phyloP scores from a whole-genome alignment of 35 echinoderm and acorn worm genomes.

The Chiridota heheva region DNA sequence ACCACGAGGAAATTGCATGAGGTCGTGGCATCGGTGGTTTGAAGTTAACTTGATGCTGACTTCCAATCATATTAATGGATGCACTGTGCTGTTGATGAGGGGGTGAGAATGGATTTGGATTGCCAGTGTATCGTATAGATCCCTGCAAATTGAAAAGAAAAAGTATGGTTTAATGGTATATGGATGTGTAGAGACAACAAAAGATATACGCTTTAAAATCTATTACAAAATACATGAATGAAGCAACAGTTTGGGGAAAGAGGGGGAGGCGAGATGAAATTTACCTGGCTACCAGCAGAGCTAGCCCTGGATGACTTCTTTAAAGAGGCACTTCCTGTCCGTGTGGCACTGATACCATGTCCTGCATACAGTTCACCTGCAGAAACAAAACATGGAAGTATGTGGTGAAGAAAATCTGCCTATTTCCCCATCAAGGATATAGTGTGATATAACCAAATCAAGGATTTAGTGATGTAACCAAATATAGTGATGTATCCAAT shows the following conservation, averaged over 20 bases:
- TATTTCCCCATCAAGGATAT: not conserved
- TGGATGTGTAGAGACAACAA: too few species aligned
- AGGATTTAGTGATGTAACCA: too few species aligned
- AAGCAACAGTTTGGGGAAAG: too few species aligned
- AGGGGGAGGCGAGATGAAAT: not conserved
- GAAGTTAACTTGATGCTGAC: conserved; percentile 75
- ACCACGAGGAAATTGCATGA: conserved; percentile 88
- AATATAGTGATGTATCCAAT: too few species aligned
- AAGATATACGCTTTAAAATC: too few species aligned
- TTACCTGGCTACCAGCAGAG: too few species aligned
- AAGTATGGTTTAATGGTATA: too few species aligned
- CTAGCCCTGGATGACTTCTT: conserved; percentile 54
- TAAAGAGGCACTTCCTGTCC: conserved; percentile 73
- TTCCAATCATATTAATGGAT: conserved; percentile 60
- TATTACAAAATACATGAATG: too few species aligned
- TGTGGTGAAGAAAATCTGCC: not conserved
- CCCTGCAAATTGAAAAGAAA: conserved; percentile 42
- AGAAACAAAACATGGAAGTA: conserved; percentile 23
- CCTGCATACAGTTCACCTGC: conserved; percentile 78
- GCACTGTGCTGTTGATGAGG: conserved; percentile 75
- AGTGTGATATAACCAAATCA: not conserved
- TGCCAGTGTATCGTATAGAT: conserved; percentile 57
- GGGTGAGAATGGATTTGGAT: conserved; percentile 83
- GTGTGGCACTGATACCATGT: conserved; percentile 50
- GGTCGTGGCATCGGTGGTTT: conserved; percentile 90